Evolutionary conservation across 1,140 invertebrate species (phyloP).

Genomic region (Drosophila jambulina): DNA sequence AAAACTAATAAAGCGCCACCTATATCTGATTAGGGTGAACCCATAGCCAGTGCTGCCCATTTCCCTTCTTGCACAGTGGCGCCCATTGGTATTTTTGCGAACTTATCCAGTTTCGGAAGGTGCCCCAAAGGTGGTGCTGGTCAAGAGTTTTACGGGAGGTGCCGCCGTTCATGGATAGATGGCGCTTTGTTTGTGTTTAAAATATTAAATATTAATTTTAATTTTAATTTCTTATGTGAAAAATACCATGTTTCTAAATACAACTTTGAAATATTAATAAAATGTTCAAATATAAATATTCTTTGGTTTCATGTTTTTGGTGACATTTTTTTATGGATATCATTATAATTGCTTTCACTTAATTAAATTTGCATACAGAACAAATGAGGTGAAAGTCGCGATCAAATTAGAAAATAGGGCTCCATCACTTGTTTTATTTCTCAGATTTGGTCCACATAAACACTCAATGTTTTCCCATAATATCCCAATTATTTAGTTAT

Average conservation of each 20-base stretch:
- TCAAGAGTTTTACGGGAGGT: no score
- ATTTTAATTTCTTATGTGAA: neutral
- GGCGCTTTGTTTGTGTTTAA: neutral
- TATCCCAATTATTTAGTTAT: neutral
- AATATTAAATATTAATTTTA: neutral
- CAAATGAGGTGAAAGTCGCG: neutral
- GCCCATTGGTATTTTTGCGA: no score
- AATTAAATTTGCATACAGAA: neutral
- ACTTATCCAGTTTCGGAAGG: neutral
- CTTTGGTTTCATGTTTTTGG: neutral
- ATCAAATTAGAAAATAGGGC: neutral
- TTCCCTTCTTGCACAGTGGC: neutral
- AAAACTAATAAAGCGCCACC: neutral
- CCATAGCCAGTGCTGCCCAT: slow-evolving; percentile 2
- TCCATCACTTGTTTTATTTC: neutral
- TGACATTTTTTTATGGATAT: neutral
- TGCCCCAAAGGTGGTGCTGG: neutral
- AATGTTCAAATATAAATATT: no score
- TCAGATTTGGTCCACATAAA: neutral
- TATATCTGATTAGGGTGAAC: neutral
- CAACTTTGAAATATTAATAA: neutral
- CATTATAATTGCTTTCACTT: neutral
- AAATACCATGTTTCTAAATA: neutral
- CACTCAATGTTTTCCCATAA: neutral
- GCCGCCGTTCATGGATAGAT: neutral